phyloP scores from a whole-genome alignment of 2,113 vertebrate genomes.

The Pleuronectes platessa region DNA sequence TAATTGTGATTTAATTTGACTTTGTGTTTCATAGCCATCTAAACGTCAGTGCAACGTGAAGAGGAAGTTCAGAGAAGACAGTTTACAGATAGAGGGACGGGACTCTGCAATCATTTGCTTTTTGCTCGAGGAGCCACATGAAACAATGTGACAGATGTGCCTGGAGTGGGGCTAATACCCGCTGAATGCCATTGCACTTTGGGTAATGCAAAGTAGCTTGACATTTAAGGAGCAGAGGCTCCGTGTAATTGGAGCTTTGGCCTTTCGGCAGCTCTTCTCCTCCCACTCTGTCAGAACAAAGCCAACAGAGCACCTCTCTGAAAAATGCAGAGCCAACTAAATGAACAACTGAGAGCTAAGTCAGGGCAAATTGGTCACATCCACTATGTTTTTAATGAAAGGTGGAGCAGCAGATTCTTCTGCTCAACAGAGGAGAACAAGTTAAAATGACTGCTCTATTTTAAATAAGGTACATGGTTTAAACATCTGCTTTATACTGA shows the following conservation, averaged over 20 bases:
- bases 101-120: conserved; percentile 14
- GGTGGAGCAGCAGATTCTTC: background rate
- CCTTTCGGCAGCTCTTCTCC: conserved; percentile 72
- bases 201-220: conserved; percentile 79
- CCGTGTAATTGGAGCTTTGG: conserved; percentile 78
- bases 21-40: conserved; percentile 31
- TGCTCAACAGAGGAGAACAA: conserved; percentile 14
- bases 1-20: conserved; percentile 56
- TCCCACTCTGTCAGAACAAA: conserved; percentile 64
- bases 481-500: conserved; percentile 18
- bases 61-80: conserved; percentile 17
- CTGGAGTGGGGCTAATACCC: conserved; percentile 68
- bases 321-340: conserved; percentile 46
- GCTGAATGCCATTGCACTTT: conserved; percentile 75
- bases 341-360: conserved; percentile 39
- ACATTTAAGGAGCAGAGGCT: conserved; percentile 79
- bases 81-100: conserved; percentile 20
- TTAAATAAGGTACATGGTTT: conserved; percentile 24
- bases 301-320: conserved; percentile 49
- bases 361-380: conserved; percentile 44
- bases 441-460: conserved; percentile 23
- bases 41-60: conserved; percentile 27
- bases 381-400: conserved; percentile 41
- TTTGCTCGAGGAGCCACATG: conserved; percentile 44
- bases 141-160: conserved; percentile 71